Conservation (phyloP, 1,140 invertebrate genomes). For the Adoxophyes honmai region DNA sequence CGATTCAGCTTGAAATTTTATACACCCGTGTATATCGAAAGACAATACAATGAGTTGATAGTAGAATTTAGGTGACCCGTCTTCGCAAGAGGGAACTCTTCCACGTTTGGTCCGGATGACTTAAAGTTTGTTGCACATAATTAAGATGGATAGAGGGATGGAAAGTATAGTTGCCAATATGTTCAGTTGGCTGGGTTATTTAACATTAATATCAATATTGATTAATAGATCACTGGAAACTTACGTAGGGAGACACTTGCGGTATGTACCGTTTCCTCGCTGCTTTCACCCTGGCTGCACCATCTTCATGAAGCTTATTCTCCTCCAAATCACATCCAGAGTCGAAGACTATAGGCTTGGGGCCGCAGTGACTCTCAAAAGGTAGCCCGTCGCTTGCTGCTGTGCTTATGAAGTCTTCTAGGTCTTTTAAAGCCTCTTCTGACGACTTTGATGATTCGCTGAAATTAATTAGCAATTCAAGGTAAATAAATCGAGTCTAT, state of each 20-base stretch:
- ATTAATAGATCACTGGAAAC: constrained; percentile 20
- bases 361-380: constrained; percentile 62
- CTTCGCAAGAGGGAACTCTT: too few relatives aligned
- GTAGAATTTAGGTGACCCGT: too few relatives aligned
- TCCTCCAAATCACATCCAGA: constrained; percentile 32
- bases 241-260: constrained; percentile 60
- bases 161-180: too few relatives aligned
- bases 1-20: too few relatives aligned
- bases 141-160: too few relatives aligned
- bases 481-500: too few relatives aligned
- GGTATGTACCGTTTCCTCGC: constrained; percentile 47
- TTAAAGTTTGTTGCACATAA: too few relatives aligned
- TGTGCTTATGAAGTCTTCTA: constrained; percentile 33
- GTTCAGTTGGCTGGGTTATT: too few relatives aligned
- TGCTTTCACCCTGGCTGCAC: constrained; percentile 29
- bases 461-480: constrained; percentile 19
- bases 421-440: constrained; percentile 19
- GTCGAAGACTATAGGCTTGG: constrained; percentile 41
- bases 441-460: constrained; percentile 33
- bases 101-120: too few relatives aligned
- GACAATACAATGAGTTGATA: too few relatives aligned
- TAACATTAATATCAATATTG: too few relatives aligned
- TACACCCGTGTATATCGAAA: too few relatives aligned
- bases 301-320: constrained; percentile 18
- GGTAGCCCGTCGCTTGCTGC: constrained; percentile 32